Conservation (phyloP, 2,797 vertebrate species). For the Orestias chungarensis region DNA sequence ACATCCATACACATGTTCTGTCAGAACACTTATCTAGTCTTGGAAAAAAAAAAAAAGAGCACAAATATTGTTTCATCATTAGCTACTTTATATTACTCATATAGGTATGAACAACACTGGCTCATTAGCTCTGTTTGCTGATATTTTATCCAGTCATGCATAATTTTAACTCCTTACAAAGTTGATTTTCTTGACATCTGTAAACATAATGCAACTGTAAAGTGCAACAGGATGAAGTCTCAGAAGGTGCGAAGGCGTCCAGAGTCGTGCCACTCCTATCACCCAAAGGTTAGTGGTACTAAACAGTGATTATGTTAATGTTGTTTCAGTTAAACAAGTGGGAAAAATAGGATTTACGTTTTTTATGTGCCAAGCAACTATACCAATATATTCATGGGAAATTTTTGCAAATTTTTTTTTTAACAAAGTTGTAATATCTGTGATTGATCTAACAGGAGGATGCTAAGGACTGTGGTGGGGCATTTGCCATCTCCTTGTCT, state of each 20-base stretch:
- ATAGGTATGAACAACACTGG: neutral
- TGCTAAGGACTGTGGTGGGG: slow-evolving; percentile 90
- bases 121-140: neutral
- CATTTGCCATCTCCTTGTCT: slow-evolving; percentile 67
- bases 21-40: neutral
- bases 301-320: neutral
- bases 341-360: no score
- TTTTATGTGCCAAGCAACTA: no score
- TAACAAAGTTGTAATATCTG: neutral
- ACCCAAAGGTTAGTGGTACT: slow-evolving; percentile 85
- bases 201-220: slow-evolving; percentile 92
- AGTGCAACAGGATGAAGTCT: slow-evolving; percentile 94
- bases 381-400: no score
- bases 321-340: accelerated
- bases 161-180: neutral
- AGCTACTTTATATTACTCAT: neutral
- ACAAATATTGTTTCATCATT: neutral
- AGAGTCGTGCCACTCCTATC: slow-evolving; percentile 90
- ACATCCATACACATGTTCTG: neutral
- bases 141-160: neutral
- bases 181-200: slow-evolving; percentile 76
- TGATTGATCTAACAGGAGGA: slow-evolving; percentile 82
- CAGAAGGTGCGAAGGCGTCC: slow-evolving; percentile 93
- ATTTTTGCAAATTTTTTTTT: neutral
- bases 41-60: neutral